A percentile compares a stretch with the other conserved stretches of the same genome.
Conservation (phyloP, 37 sponge, comb jelly and placozoan genomes). For the Bolinopsis microptera region DNA sequence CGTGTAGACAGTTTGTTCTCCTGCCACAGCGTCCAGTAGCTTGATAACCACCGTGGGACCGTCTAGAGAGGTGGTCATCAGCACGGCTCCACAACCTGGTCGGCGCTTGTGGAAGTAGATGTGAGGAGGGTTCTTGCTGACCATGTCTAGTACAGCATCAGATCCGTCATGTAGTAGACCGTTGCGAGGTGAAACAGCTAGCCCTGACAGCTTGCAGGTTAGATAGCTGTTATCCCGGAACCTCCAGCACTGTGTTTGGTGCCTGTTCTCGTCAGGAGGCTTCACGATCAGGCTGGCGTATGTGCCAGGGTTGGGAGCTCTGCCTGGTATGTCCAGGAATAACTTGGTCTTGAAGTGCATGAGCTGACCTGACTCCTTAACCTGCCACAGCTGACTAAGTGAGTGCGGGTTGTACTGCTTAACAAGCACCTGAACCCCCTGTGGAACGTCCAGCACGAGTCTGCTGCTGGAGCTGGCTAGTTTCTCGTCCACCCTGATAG, state of each 20-base stretch:
- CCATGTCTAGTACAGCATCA: background rate
- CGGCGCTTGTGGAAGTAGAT: background rate
- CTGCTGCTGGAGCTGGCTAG: background rate
- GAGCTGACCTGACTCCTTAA: background rate
- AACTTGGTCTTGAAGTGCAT: background rate
- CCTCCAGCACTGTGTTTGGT: background rate
- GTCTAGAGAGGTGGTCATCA: background rate
- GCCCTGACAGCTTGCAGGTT: background rate
- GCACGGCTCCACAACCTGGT: conserved; percentile 9
- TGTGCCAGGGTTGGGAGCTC: conserved; percentile 18
- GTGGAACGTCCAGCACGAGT: conserved; percentile 40
- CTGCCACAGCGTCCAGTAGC: background rate
- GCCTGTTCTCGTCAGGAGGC: background rate
- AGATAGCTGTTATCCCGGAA: background rate
- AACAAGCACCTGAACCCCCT: background rate
- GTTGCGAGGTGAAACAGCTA: background rate
- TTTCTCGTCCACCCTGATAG: conserved; percentile 19
- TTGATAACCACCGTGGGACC: conserved; percentile 21
- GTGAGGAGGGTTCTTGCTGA: background rate
- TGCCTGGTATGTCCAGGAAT: background rate
- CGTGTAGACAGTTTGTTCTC: background rate
- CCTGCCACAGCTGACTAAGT: conserved; percentile 18
- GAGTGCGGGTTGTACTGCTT: conserved; percentile 44
- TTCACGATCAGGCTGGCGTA: conserved; percentile 14
- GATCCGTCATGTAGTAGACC: conserved; percentile 8